phyloP scores from a whole-genome alignment of 2,113 vertebrate genomes.

The Salvelinus namaycush region DNA sequence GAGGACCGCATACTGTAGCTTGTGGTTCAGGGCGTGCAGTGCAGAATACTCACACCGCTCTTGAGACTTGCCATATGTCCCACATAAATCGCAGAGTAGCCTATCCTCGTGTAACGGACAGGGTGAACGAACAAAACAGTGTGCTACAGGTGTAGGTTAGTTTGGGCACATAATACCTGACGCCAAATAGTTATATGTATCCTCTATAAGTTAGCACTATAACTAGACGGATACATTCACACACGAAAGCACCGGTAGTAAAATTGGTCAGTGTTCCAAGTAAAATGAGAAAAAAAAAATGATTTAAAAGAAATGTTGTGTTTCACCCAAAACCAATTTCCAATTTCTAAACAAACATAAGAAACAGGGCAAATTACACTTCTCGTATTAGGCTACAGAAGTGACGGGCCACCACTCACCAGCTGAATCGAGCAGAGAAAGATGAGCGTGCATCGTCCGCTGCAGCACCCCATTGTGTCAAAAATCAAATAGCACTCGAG shows the following conservation, averaged over 20 bases:
- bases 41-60: no score
- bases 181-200: no score
- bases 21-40: no score
- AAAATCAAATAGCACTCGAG: slow-evolving; percentile 34
- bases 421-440: slow-evolving; percentile 86
- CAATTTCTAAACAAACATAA: no score
- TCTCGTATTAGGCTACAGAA: not conserved
- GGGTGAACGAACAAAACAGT: slow-evolving; percentile 1
- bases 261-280: not conserved
- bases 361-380: not conserved
- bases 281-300: no score
- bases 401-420: slow-evolving; percentile 74
- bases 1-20: no score
- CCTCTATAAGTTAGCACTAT: not conserved
- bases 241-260: not conserved
- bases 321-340: no score
- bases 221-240: not conserved
- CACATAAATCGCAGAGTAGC: not conserved
- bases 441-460: slow-evolving; percentile 83
- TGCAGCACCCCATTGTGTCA: slow-evolving; percentile 85
- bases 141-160: not conserved
- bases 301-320: no score
- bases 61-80: no score
- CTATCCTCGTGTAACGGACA: not conserved
- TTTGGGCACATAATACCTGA: no score